Evolutionary conservation across 1,140 invertebrate genomes (phyloP).

Genomic region (Diabrotica virgifera): DNA sequence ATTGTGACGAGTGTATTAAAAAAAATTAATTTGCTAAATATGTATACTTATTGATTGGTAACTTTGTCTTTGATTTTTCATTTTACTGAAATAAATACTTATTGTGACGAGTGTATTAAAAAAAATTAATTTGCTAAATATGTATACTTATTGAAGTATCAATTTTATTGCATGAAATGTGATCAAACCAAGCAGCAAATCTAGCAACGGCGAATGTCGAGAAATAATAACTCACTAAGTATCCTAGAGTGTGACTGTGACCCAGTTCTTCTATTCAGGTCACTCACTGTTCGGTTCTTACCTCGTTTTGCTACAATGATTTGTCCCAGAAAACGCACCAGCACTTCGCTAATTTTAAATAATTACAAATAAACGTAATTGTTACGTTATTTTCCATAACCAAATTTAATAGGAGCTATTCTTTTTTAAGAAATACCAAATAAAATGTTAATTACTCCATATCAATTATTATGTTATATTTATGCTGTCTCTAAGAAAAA

Average conservation of each 20-base stretch:
- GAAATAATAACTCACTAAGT: constrained; percentile 2
- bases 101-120: no score
- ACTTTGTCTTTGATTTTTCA: no score
- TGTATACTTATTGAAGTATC: neutral
- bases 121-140: no score
- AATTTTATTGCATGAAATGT: neutral
- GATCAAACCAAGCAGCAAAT: neutral
- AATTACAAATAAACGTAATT: neutral
- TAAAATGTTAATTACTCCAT: no score
- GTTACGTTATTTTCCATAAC: neutral
- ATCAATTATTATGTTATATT: no score
- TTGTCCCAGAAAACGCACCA: constrained; percentile 1
- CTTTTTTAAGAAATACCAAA: neutral
- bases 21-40: no score
- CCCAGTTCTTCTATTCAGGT: neutral
- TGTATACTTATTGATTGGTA: no score
- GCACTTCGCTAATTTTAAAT: neutral
- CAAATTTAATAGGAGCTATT: neutral
- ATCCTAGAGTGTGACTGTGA: constrained; percentile 1
- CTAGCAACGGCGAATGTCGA: neutral
- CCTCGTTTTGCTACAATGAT: constrained; percentile 2
- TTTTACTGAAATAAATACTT: no score
- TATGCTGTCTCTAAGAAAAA: no score
- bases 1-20: no score
- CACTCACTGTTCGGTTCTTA: constrained; percentile 1